Percentiles rank a stretch among this genome's conserved stretches.
Evolutionary conservation across 2,888 invertebrate genomes (phyloP).

Genomic region (Thera britannica): DNA sequence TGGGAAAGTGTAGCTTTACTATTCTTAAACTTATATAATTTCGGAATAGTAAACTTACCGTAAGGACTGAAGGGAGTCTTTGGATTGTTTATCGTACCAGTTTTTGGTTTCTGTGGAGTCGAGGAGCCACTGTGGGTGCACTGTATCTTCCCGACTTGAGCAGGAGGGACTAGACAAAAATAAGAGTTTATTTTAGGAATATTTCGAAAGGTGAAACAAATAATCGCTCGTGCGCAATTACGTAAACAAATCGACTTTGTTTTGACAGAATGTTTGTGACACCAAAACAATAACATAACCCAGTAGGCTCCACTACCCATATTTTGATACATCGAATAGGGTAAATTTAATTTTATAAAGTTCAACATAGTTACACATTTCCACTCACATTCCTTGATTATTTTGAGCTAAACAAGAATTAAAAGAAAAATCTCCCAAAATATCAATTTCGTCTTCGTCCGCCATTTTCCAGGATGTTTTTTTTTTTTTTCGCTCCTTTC

Average conservation of each 20-base stretch:
- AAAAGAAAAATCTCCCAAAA: constrained; percentile 89
- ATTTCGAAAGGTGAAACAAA: background rate
- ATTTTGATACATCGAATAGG: background rate
- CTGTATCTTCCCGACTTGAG: constrained; percentile 86
- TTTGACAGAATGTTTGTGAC: constrained; percentile 49
- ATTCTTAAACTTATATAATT: constrained; percentile 12
- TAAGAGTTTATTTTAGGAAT: background rate
- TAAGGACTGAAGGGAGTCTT: constrained; percentile 45
- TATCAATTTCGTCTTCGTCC: constrained; percentile 90
- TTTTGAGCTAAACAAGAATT: constrained; percentile 86
- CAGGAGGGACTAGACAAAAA: constrained; percentile 69
- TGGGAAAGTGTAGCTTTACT: constrained; percentile 22
- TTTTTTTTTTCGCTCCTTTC: too few species aligned
- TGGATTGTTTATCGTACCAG: constrained; percentile 83
- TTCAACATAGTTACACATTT: constrained; percentile 6
- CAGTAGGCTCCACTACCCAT: background rate
- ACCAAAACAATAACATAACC: constrained; percentile 44
- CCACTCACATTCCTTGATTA: constrained; percentile 85
- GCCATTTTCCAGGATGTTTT: constrained; percentile 76
- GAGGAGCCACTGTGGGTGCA: constrained; percentile 87
- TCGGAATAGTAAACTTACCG: constrained; percentile 28
- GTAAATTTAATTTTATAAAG: background rate
- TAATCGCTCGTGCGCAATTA: constrained; percentile 13
- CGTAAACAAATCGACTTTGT: constrained; percentile 33
- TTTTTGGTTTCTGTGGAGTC: constrained; percentile 85